Evolutionary conservation across 1,140 invertebrate genomes (phyloP).

Genomic region (Drosophila auraria): DNA sequence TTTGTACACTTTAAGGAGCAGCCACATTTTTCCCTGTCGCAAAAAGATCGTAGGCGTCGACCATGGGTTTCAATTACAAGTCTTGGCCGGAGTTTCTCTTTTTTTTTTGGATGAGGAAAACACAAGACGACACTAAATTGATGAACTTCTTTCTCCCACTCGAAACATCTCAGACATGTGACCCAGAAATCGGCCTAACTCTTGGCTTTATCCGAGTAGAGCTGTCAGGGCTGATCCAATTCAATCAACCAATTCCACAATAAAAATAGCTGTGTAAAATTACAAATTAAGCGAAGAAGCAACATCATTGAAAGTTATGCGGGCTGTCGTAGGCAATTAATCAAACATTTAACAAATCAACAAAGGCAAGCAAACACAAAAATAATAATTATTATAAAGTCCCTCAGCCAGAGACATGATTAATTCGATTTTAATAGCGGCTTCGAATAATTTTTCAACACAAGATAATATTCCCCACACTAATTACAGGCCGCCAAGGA

Average conservation of each 20-base stretch:
- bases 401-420: slow-evolving; percentile 52
- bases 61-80: slow-evolving; percentile 67
- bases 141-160: slow-evolving; percentile 58
- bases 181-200: slow-evolving; percentile 57
- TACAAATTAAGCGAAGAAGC: slow-evolving; percentile 67
- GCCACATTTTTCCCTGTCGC: slow-evolving; percentile 49
- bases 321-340: slow-evolving; percentile 70
- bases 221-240: slow-evolving; percentile 67
- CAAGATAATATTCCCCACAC: slow-evolving; percentile 32
- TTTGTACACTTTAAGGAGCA: slow-evolving; percentile 74
- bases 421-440: slow-evolving; percentile 76
- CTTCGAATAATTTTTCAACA: slow-evolving; percentile 60
- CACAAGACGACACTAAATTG: slow-evolving; percentile 50
- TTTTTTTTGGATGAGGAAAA: slow-evolving; percentile 4
- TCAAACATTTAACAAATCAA: slow-evolving; percentile 81
- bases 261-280: slow-evolving; percentile 74
- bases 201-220: slow-evolving; percentile 40
- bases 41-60: slow-evolving; percentile 58
- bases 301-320: slow-evolving; percentile 55
- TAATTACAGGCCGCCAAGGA: slow-evolving; percentile 34
- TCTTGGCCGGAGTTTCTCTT: slow-evolving; percentile 45
- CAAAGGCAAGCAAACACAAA: slow-evolving; percentile 33
- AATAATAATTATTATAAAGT: slow-evolving; percentile 17
- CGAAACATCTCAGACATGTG: slow-evolving; percentile 50
- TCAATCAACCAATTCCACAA: slow-evolving; percentile 69